These are phyloP conservation scores for Drosophila testacea DNA, from an alignment of 2,888 invertebrate genomes.

Conservation along the genomic window DNA sequence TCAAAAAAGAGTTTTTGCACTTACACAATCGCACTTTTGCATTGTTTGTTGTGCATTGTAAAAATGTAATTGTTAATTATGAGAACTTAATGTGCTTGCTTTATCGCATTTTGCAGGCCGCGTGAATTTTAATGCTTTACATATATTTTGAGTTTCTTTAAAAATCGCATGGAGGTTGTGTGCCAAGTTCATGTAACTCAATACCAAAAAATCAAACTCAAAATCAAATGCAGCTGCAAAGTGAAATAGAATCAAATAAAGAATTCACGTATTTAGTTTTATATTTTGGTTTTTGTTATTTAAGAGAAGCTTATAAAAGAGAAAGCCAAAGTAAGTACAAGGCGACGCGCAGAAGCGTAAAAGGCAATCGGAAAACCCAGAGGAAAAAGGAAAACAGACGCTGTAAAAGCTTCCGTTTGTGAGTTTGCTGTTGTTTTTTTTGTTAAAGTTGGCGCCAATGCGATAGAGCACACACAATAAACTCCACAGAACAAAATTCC, in stretches of 20 bases:
- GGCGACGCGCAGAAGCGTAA: constrained; percentile 70
- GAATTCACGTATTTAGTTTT: constrained; percentile 8
- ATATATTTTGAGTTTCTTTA: constrained; percentile 6
- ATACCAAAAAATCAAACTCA: constrained; percentile 30
- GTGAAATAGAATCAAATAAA: constrained; percentile 35
- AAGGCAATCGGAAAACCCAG: constrained; percentile 32
- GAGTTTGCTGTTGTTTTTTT: constrained; percentile 20
- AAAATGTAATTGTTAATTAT: constrained; percentile 36
- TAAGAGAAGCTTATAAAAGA: constrained; percentile 53
- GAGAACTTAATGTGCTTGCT: constrained; percentile 23
- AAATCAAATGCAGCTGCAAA: constrained; percentile 29
- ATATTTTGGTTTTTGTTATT: not conserved
- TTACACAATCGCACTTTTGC: not conserved
- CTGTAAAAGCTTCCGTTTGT: constrained; percentile 64
- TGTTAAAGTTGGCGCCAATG: constrained; percentile 52
- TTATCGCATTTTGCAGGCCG: constrained; percentile 4
- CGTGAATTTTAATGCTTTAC: constrained; percentile 4
- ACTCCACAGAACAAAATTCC: not conserved
- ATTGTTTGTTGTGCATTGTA: constrained; percentile 14
- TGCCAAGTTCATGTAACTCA: constrained; percentile 68
- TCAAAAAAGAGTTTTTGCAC: constrained; percentile 11
- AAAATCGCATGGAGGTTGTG: constrained; percentile 30
- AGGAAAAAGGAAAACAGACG: constrained; percentile 30
- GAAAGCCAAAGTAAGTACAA: constrained; percentile 9
- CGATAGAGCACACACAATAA: constrained; percentile 3